A percentile compares a stretch with the other conserved stretches of the same genome.
phyloP scores from a whole-genome alignment of 1,140 invertebrate species.

The Eumeta japonica region DNA sequence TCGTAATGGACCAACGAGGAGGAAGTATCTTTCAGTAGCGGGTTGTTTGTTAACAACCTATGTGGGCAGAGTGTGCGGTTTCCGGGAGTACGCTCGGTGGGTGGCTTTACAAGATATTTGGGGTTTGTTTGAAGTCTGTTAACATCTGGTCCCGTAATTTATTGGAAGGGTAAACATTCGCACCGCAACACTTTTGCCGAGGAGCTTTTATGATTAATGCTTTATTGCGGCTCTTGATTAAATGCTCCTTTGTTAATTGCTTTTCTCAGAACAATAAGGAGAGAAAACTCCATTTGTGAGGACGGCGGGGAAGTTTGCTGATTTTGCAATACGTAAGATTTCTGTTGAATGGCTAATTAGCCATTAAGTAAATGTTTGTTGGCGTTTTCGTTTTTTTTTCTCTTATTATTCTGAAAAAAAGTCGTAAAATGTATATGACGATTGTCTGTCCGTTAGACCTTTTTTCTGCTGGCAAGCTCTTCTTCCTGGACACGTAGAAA shows the following conservation, averaged over 20 bases:
- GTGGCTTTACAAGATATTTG: constrained; percentile 53
- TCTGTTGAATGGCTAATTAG: too few species aligned
- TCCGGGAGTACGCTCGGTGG: constrained; percentile 30
- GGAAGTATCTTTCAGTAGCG: too few species aligned
- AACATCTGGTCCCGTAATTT: constrained; percentile 50
- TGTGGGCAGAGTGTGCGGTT: constrained; percentile 8
- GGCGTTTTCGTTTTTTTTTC: background rate
- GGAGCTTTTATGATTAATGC: constrained; percentile 50
- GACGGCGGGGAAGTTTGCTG: too few species aligned
- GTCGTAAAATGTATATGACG: background rate
- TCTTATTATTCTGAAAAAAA: background rate
- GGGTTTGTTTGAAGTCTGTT: constrained; percentile 47
- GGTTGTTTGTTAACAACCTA: too few species aligned
- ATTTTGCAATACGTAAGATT: too few species aligned
- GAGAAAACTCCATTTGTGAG: background rate
- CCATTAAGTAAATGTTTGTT: background rate
- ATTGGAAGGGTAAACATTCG: constrained; percentile 44
- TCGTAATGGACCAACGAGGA: too few species aligned
- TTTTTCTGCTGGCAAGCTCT: too few species aligned
- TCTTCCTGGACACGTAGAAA: too few species aligned
- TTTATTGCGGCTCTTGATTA: constrained; percentile 46
- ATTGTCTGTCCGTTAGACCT: too few species aligned
- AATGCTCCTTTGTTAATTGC: too few species aligned
- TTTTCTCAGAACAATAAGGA: background rate
- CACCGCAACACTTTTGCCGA: constrained; percentile 28